Evolutionary conservation across 1,140 invertebrate species (phyloP), one percentile per base, ranked within the genome.

Genomic region (Scaptomyza pallida): DNA sequence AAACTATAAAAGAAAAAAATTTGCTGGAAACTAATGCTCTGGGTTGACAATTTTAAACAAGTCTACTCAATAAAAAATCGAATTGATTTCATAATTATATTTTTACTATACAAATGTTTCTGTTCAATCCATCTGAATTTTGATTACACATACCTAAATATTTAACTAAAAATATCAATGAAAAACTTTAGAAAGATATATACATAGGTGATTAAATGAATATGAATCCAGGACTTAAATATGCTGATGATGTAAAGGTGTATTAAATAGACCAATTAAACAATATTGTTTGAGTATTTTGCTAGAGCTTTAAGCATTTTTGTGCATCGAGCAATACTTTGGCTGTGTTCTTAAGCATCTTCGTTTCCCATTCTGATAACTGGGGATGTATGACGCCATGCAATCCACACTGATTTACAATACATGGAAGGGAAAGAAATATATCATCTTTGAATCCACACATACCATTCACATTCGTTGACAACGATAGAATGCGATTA

Each of bases 381-480:
- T 93, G 93, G 88, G 96, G 95, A 21, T 95, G 93, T 9, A 97
- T 93, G 15, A 97, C 92, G 54, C 95, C 93, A 1, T 92, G 93
- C 0, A 98, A 93, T 13, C 96, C 97, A 55, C 93, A 93, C 52
- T 93, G 92, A 17, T 95, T 95, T 3, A 98, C 80, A 5, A 96
- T 94, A 73, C 95, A 95, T 1, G 96, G 97, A 16, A 98, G 80
- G 0, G 96, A 97, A 10, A 97, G 92, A 79, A 96, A 98, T 16
- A 97, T 95, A 52, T 97, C 95, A 0, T 95, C 91, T 0, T 94
- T 90, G 51, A 98, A 94, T 5, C 93, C 94, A 44, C 97, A 96
- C 40, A 94, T 92, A 40, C 95, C 96, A 92, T 95, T 93, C 15
- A 96, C 93, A 80, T 94, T 93, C 6, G 95, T 96, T 2, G 96